A percentile compares a stretch with the other conserved stretches of the same genome.
Conservation (phyloP, 2,113 vertebrate genomes). For the Silurus meridionalis region DNA sequence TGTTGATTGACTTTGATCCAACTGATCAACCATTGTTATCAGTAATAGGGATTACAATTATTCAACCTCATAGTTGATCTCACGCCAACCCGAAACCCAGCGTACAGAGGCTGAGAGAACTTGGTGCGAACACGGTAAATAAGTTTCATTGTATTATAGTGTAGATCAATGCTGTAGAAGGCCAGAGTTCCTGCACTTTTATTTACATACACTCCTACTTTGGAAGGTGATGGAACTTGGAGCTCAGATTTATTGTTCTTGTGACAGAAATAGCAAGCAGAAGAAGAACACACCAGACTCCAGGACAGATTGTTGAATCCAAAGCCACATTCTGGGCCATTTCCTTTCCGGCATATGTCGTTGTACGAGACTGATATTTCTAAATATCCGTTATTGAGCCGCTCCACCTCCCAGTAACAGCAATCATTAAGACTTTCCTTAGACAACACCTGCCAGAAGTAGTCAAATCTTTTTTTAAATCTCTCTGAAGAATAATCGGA, state of each 20-base stretch:
- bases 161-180: not conserved
- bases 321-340: not conserved
- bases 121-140: not conserved
- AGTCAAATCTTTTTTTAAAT: conserved; percentile 21
- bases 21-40: no score
- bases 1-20: no score
- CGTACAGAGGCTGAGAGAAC: conserved; percentile 12
- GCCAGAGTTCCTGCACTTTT: conserved; percentile 44
- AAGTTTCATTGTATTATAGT: not conserved
- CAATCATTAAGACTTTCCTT: not conserved
- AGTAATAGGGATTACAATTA: not conserved
- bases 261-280: conserved; percentile 6
- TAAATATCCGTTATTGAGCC: not conserved
- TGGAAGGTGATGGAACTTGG: not conserved
- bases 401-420: conserved; percentile 35
- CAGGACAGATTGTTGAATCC: not conserved
- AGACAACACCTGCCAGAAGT: not conserved
- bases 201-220: conserved; percentile 49
- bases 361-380: conserved; percentile 16
- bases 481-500: not conserved
- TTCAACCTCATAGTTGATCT: not conserved
- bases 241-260: not conserved
- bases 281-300: not conserved
- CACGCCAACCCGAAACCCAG: not conserved
- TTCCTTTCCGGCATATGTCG: conserved; percentile 7